Evolutionary conservation across 1,140 invertebrate genomes (phyloP).

Genomic region (Aricia agestis): DNA sequence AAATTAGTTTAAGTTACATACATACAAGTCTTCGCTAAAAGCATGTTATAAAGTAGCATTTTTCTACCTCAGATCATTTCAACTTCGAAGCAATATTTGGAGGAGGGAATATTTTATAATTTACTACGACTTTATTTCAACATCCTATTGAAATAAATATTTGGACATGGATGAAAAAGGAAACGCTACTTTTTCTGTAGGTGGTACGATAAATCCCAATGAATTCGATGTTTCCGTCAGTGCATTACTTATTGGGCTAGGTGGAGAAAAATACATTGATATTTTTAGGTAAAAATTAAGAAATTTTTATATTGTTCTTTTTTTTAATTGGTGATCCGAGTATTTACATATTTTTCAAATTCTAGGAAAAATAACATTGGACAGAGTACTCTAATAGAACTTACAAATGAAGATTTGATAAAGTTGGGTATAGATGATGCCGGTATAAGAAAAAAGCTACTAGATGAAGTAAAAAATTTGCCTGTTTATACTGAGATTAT

Average conservation of each 20-base stretch:
- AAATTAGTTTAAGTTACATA: too few relatives aligned
- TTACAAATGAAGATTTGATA: conserved; percentile 63
- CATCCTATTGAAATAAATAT: background rate
- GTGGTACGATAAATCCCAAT: conserved; percentile 45
- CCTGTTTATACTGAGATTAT: conserved; percentile 41
- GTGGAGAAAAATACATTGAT: conserved; percentile 62
- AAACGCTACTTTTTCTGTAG: conserved; percentile 12
- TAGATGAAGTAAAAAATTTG: conserved; percentile 59
- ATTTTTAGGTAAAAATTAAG: conserved; percentile 54
- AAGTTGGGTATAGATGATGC: conserved; percentile 61
- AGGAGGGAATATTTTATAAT: too few relatives aligned
- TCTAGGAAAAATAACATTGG: conserved; percentile 62
- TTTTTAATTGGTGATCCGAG: background rate
- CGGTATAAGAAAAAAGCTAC: conserved; percentile 48
- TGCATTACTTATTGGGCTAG: conserved; percentile 53
- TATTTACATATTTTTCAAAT: conserved; percentile 20
- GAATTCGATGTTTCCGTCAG: conserved; percentile 60
- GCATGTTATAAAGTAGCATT: too few relatives aligned
- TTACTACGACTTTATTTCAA: background rate
- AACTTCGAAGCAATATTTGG: too few relatives aligned
- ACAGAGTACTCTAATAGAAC: conserved; percentile 56
- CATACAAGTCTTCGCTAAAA: too few relatives aligned
- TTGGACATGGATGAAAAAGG: conserved; percentile 24
- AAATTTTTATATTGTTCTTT: too few relatives aligned
- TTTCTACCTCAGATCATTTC: too few relatives aligned